These are phyloP conservation scores for Hucho hucho DNA, from an alignment of 2,113 vertebrate species.

Conservation along the genomic window DNA sequence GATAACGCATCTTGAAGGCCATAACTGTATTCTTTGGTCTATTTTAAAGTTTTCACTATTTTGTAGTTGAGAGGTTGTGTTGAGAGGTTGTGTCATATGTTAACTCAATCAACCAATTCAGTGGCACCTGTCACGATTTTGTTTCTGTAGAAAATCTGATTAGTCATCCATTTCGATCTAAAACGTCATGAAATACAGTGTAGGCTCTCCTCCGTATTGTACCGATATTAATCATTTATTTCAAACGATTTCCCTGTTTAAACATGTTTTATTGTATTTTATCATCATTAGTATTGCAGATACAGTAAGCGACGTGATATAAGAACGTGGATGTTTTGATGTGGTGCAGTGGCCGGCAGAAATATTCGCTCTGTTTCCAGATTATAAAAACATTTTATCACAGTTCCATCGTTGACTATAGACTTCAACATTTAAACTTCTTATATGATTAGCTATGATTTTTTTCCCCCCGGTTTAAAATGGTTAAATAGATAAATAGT, in stretches of 20 bases:
- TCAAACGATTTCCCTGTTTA: background rate
- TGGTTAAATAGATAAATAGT: conserved; percentile 52
- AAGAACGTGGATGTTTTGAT: conserved; percentile 54
- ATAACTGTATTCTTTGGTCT: conserved; percentile 32
- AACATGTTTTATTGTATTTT: background rate
- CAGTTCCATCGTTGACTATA: background rate
- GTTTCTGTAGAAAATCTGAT: conserved; percentile 41
- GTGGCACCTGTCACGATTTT: conserved; percentile 22
- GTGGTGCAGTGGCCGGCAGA: conserved; percentile 65
- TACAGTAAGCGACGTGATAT: conserved; percentile 4
- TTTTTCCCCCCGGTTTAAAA: background rate
- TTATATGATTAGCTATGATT: background rate
- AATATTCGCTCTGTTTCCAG: conserved; percentile 25
- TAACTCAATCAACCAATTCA: conserved; percentile 15
- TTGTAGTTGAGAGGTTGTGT: background rate
- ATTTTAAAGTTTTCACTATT: conserved; percentile 32
- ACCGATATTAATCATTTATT: background rate
- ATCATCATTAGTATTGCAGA: background rate
- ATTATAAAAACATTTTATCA: conserved; percentile 14
- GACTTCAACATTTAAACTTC: background rate
- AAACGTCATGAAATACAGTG: conserved; percentile 1
- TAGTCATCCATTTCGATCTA: conserved; percentile 24
- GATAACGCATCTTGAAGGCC: conserved; percentile 48
- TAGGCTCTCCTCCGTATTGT: background rate
- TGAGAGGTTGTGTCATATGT: background rate